Evolutionary conservation across 30 jellyfish, hydroid and myxozoan genomes (phyloP), one percentile per base, ranked within the genome.

Genomic region (Catostylus mosaicus): DNA sequence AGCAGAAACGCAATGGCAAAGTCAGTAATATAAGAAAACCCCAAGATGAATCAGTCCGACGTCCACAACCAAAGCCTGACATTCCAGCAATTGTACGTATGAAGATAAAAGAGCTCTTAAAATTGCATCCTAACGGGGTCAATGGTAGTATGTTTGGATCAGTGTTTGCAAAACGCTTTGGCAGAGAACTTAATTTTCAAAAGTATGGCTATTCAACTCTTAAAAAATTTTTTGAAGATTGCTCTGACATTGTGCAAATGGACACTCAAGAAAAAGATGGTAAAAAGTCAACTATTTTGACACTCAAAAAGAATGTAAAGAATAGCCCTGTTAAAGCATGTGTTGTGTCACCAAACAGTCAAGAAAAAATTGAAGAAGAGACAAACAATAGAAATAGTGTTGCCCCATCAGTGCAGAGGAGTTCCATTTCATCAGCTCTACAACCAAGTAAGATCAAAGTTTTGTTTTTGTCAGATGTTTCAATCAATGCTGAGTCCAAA

Each of bases 61-160:
- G 82, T 0, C 92, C 87, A 7, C 88, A 88, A 1, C 81, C 77
- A 30, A 71, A 71, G 34, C 79, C 85, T 19, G 61, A 67, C 22
- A 70, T 90, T 30, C 96, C 97, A 12, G 67, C 77, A 38, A 26
- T 33, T 8, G 46, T 77, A 6, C 74, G 97, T 33, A 73, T 77
- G 74, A 90, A 85, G 57, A 36, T 90, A 23, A 77, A 65, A 60
- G 94, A 90, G 59, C 90, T 90, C 14, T n/a, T 90, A 43, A 56
- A 64, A 45, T 77, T 78, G n/a, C 73, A 68, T 45, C 97, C 96
- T 1, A 61, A 67, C 26, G 97, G 97, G 45, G 26, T 85, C 31
- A 77, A 72, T 4, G 64, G 73, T 24, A 50, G 27, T 18, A 1
- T 3, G 63, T 85, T 83, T 54, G 94, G 78, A 9, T 40, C 30